Evolutionary conservation across 2,113 vertebrate species (phyloP).

Genomic region (Micromys minutus): DNA sequence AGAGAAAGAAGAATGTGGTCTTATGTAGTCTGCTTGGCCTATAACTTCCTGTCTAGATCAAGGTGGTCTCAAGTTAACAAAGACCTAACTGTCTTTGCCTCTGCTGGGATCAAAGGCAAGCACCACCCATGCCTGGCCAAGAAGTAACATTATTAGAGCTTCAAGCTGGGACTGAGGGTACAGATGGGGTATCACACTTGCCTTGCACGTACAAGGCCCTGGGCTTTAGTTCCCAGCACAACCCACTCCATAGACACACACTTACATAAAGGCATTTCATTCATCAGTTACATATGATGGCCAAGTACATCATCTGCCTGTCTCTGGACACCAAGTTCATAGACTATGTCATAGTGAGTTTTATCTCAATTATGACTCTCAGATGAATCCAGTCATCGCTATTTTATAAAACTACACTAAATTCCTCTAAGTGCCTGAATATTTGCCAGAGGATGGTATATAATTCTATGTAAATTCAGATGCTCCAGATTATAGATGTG

Average conservation of each 20-base stretch:
- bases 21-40: not conserved
- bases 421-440: not conserved
- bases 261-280: not conserved
- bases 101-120: not conserved
- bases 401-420: constrained; percentile 7
- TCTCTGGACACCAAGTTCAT: not conserved
- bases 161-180: not conserved
- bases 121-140: not conserved
- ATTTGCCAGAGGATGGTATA: not conserved
- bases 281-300: not conserved
- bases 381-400: not conserved
- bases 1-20: not conserved
- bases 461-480: not conserved
- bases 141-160: constrained; percentile 17
- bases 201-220: not conserved
- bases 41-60: not conserved
- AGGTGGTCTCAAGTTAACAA: not conserved
- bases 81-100: not conserved
- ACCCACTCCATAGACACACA: not conserved
- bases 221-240: not conserved
- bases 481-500: not conserved
- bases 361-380: not conserved
- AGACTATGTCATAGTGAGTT: not conserved
- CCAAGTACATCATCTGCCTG: not conserved
- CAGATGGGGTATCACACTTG: not conserved